A percentile compares a stretch with the other conserved stretches of the same genome.
Conservation (phyloP, 2,888 invertebrate genomes). For the Bembecia ichneumoniformis region DNA sequence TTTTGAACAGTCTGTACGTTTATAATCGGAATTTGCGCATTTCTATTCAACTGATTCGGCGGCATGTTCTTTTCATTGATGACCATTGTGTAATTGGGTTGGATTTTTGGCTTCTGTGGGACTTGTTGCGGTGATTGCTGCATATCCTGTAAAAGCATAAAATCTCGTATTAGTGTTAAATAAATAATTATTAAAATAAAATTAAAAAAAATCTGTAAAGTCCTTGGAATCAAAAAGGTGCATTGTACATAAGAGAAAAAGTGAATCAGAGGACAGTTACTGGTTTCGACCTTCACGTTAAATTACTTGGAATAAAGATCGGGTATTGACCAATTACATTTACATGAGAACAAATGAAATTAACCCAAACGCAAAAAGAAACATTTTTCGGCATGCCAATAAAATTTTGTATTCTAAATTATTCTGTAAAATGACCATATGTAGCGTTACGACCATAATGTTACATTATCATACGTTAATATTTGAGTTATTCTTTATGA, state of each 20-base stretch:
- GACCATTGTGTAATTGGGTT: conserved; percentile 32
- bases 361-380: background rate
- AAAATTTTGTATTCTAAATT: background rate
- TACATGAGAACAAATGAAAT: background rate
- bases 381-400: background rate
- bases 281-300: conserved; percentile 37
- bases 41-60: conserved; percentile 13
- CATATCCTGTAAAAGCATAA: conserved; percentile 43
- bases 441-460: too few species aligned
- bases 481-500: too few species aligned
- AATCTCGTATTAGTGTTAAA: conserved; percentile 7
- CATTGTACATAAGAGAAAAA: conserved; percentile 19
- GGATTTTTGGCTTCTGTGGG: conserved; percentile 16
- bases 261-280: conserved; percentile 21
- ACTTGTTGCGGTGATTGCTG: conserved; percentile 21
- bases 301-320: conserved; percentile 7
- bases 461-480: too few species aligned
- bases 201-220: conserved; percentile 2
- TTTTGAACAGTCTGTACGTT: conserved; percentile 37
- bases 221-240: conserved; percentile 19
- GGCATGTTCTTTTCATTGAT: conserved; percentile 22
- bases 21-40: conserved; percentile 41
- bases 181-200: conserved; percentile 1
- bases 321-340: background rate
- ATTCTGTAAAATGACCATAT: too few species aligned